phyloP scores from a whole-genome alignment of 2,797 vertebrate genomes.

The Liparis tanakae region DNA sequence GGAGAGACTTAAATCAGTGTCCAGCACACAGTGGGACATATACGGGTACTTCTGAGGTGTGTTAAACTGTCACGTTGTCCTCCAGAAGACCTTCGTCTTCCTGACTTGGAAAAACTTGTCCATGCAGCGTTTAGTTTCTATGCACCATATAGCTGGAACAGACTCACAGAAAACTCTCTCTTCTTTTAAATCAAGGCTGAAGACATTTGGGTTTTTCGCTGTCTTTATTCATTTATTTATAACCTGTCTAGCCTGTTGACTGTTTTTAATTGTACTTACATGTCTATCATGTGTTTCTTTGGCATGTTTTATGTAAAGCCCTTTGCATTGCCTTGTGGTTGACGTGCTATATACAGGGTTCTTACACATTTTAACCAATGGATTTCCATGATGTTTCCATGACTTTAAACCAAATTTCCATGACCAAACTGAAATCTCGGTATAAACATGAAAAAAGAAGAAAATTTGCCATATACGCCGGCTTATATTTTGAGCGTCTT shows the following conservation, averaged over 20 bases:
- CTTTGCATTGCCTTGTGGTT: background rate
- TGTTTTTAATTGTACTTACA: background rate
- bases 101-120: background rate
- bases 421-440: too few species aligned
- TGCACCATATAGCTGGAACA: background rate
- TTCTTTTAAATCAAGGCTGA: background rate
- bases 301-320: background rate
- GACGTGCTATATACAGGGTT: background rate
- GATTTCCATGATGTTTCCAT: too few species aligned
- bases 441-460: too few species aligned
- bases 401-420: too few species aligned
- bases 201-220: background rate
- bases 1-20: conserved; percentile 42
- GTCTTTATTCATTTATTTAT: background rate
- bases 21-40: conserved; percentile 30
- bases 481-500: too few species aligned
- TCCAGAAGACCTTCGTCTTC: conserved; percentile 14
- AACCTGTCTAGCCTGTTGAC: background rate
- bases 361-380: too few species aligned
- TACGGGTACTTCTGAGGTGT: conserved; percentile 33
- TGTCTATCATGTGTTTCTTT: background rate
- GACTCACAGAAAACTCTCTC: background rate
- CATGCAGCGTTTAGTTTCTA: background rate
- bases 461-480: too few species aligned
- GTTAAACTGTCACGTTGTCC: conserved; percentile 15